These are phyloP conservation scores for Ellobium chinense DNA, from an alignment of 2,888 invertebrate genomes.

Conservation along the genomic window DNA sequence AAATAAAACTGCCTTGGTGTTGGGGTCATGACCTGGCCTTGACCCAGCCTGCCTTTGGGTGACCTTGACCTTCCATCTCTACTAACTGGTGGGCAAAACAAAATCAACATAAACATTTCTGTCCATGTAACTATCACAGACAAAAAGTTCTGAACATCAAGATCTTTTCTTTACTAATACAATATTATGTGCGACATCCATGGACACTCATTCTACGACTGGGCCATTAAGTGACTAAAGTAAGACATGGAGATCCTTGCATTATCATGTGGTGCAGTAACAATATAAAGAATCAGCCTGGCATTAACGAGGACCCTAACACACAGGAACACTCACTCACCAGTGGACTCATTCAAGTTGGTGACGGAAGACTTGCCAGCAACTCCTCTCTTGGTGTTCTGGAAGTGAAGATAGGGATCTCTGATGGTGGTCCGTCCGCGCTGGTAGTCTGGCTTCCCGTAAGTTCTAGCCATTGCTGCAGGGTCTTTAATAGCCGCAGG, in stretches of 20 bases:
- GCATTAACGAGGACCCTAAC: too few species aligned
- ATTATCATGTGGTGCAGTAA: too few species aligned
- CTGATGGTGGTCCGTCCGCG: slow-evolving; percentile 69
- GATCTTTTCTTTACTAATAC: too few species aligned
- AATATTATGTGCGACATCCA: too few species aligned
- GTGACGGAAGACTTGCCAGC: slow-evolving; percentile 41
- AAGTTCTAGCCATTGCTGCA: slow-evolving; percentile 66
- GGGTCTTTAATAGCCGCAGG: slow-evolving; percentile 53
- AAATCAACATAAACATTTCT: background rate
- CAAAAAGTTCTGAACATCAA: too few species aligned
- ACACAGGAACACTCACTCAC: too few species aligned
- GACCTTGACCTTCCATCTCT: slow-evolving; percentile 42
- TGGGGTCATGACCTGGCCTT: slow-evolving; percentile 17
- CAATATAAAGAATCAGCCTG: too few species aligned
- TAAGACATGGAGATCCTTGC: too few species aligned
- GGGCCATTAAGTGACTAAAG: too few species aligned
- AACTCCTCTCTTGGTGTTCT: slow-evolving; percentile 63
- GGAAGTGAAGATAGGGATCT: slow-evolving; percentile 70
- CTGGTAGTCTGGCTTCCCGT: slow-evolving; percentile 74
- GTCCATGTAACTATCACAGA: too few species aligned
- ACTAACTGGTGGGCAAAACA: slow-evolving; percentile 36
- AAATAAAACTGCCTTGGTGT: slow-evolving; percentile 69
- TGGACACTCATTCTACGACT: too few species aligned
- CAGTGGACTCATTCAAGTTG: slow-evolving; percentile 36
- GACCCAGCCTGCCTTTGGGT: slow-evolving; percentile 5